Evolutionary conservation across 2,888 invertebrate genomes (phyloP).

Genomic region (Cheilosia vernalis): DNA sequence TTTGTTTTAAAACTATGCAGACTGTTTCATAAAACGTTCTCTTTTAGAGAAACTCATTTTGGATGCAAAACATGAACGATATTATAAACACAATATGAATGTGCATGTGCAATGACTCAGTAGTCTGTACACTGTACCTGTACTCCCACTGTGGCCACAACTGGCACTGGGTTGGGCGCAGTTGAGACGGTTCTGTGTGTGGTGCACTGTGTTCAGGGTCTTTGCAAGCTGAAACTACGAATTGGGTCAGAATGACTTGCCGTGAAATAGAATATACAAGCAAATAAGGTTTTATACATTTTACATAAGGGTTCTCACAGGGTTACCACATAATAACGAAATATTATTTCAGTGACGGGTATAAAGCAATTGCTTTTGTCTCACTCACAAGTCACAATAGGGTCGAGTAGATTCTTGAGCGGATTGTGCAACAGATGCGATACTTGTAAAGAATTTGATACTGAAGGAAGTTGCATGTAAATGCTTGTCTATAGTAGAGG

Average conservation of each 20-base stretch:
- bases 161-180: background rate
- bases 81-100: constrained; percentile 32
- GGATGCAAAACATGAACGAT: constrained; percentile 27
- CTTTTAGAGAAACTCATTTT: constrained; percentile 32
- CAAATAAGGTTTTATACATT: background rate
- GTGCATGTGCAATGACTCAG: constrained; percentile 18
- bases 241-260: background rate
- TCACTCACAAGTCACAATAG: too few species aligned
- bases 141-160: background rate
- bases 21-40: constrained; percentile 42
- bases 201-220: background rate
- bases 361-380: too few species aligned
- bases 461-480: too few species aligned
- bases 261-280: background rate
- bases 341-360: too few species aligned
- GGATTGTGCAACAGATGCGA: too few species aligned
- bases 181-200: background rate
- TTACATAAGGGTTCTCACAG: background rate
- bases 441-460: too few species aligned
- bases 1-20: constrained; percentile 60
- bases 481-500: too few species aligned
- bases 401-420: too few species aligned
- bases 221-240: background rate
- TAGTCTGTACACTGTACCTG: background rate
- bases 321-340: background rate